Conservation (phyloP, 2,888 invertebrate species). For the Hemicrepidius hirtus region DNA sequence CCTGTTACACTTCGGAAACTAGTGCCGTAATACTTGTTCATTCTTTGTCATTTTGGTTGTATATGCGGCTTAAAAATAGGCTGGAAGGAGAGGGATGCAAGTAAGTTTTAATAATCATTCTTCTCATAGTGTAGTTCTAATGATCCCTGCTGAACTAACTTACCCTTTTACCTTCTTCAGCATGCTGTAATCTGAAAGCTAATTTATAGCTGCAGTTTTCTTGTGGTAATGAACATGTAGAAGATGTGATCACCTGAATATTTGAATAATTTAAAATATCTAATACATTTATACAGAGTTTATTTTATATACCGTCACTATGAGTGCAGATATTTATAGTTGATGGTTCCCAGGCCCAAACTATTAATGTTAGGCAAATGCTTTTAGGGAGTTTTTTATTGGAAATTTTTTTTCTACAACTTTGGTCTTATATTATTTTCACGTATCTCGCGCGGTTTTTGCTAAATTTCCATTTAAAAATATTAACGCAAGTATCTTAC, state of each 20-base stretch:
- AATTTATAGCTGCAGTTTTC: conserved; percentile 8
- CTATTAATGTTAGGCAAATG: too few species aligned
- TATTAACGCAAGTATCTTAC: too few species aligned
- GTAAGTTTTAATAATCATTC: conserved; percentile 74
- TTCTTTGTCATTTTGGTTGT: conserved; percentile 44
- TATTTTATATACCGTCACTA: too few species aligned
- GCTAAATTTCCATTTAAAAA: too few species aligned
- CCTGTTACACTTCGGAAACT: conserved; percentile 1
- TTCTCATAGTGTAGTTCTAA: conserved; percentile 2
- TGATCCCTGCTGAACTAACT: conserved; percentile 16
- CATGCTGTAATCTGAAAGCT: conserved; percentile 24
- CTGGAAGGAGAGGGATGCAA: conserved; percentile 85
- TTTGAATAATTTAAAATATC: conserved; percentile 1
- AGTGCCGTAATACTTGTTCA: conserved; percentile 11
- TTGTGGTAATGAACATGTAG: too few species aligned
- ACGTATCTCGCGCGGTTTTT: too few species aligned
- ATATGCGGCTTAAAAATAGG: conserved; percentile 72
- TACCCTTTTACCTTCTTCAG: conserved; percentile 19
- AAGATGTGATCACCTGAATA: too few species aligned
- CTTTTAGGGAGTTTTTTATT: too few species aligned
- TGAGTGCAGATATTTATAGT: too few species aligned
- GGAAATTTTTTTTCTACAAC: too few species aligned
- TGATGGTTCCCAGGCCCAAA: too few species aligned
- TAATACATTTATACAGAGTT: neutral
- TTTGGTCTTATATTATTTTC: too few species aligned